Base-by-base conservation (phyloP, 2,113 vertebrate genomes). In the Hipposideros armiger region DNA sequence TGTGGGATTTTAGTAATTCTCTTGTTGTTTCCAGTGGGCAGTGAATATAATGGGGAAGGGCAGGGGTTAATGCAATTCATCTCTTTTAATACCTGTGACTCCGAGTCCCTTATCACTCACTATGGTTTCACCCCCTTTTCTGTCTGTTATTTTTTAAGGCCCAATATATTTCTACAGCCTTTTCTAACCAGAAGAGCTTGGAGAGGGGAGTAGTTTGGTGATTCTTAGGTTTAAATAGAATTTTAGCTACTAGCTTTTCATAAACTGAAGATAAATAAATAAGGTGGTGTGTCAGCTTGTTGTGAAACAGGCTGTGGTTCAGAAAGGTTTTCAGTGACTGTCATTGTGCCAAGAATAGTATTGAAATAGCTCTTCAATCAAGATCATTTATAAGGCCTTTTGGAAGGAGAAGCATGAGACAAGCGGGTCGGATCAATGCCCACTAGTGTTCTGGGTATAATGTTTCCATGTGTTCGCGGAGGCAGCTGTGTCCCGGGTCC, bases 21-120 rank as follows among this genome's bases (percentile, higher is more conserved):
- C 98, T 99, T 99, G 99, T 99, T 99, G 99, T 99, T 99, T 99
- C 98, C 98, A 99, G 97, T 99, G 99, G 99, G 98, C 98, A 98
- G 98, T 96, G 56, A 98, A 97, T 99, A 98, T 99, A 98, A 98
- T 98, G 98, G 98, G 98, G 98, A 98, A 98, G 98, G 98, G 97
- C 98, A 98, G 95, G 98, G 98, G 98, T 99, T 99, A 99, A 99
- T 98, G 98, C 93, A 97, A 98, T 99, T 98, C 98, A 92, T 98
- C 97, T 98, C 96, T 97, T 98, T 96, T 98, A 98, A 98, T 97
- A 98, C 98, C 98, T 98, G 97, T 98, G 98, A 97, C 97, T 97
- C 86, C 0, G 50, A 97, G 97, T 98, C 96, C 98, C 98, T 98
- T 98, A 97, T 96, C 97, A 96, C 97, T 98, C 97, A 64, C 1